Evolutionary conservation across 92 coral and sea anemone genomes (phyloP).

Genomic region (Porites rus): DNA sequence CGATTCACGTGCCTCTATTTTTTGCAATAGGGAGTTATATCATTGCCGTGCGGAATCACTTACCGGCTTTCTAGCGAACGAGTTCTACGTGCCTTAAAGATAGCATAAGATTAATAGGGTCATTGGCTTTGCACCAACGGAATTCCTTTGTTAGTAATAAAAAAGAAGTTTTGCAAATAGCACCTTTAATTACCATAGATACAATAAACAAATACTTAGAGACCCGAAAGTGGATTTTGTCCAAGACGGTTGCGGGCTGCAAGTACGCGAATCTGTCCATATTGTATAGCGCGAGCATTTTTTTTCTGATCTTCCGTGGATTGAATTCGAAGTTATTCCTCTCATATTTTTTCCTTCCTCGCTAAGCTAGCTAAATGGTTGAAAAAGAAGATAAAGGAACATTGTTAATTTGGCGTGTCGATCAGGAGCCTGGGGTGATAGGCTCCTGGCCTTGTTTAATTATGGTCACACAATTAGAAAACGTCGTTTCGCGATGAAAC

Average conservation of each 20-base stretch:
- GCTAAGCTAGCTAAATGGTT: too few species aligned
- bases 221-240: neutral
- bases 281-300: too few species aligned
- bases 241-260: neutral
- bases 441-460: too few species aligned
- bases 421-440: too few species aligned
- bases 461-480: too few species aligned
- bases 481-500: too few species aligned
- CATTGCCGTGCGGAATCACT: neutral
- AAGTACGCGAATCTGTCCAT: too few species aligned
- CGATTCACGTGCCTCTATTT: neutral
- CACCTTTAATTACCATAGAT: constrained; percentile 28
- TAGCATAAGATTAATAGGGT: neutral
- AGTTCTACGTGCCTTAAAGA: constrained; percentile 19
- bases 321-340: too few species aligned
- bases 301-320: too few species aligned
- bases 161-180: constrained; percentile 31
- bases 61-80: neutral
- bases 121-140: constrained; percentile 5
- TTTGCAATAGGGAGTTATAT: neutral
- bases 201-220: constrained; percentile 27
- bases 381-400: too few species aligned
- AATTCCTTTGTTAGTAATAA: constrained; percentile 35
- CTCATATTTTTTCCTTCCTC: too few species aligned
- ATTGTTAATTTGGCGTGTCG: too few species aligned